Evolutionary conservation across 2,113 vertebrate genomes (phyloP).

Genomic region (Chaetops frenatus): DNA sequence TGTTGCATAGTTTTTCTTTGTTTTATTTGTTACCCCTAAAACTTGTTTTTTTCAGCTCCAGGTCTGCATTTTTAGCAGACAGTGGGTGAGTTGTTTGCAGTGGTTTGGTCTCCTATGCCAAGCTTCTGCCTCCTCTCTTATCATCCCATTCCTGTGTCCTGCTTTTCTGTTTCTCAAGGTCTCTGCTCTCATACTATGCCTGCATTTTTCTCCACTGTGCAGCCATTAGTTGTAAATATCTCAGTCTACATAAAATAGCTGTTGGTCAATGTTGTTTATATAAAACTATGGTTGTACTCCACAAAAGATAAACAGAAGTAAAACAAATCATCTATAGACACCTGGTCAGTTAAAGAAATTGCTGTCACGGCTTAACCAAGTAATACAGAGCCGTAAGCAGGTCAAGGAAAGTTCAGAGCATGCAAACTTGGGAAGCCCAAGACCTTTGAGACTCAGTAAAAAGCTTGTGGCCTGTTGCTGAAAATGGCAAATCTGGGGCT

Average conservation of each 20-base stretch:
- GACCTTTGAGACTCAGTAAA: not conserved
- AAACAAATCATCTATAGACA: not conserved
- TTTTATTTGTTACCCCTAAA: not conserved
- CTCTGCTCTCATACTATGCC: not conserved
- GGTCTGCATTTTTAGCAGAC: not conserved
- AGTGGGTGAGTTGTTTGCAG: not conserved
- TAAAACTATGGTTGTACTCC: not conserved
- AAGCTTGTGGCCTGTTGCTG: not conserved
- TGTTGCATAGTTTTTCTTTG: not conserved
- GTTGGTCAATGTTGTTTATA: not conserved
- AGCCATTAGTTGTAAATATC: not conserved
- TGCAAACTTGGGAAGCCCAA: not conserved
- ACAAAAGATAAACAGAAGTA: not conserved
- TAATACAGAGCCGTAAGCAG: not conserved
- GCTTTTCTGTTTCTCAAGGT: not conserved
- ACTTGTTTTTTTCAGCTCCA: not conserved
- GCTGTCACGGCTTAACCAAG: not conserved
- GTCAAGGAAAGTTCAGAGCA: constrained; percentile 4
- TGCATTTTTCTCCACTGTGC: not conserved
- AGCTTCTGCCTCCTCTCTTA: not conserved
- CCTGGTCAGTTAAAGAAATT: not conserved
- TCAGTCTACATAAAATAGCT: not conserved
- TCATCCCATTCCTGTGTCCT: not conserved
- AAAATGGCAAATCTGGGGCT: not conserved
- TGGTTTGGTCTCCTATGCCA: fast-evolving